Conservation (phyloP, 2,888 invertebrate species). For the Nemurella pictetii region DNA sequence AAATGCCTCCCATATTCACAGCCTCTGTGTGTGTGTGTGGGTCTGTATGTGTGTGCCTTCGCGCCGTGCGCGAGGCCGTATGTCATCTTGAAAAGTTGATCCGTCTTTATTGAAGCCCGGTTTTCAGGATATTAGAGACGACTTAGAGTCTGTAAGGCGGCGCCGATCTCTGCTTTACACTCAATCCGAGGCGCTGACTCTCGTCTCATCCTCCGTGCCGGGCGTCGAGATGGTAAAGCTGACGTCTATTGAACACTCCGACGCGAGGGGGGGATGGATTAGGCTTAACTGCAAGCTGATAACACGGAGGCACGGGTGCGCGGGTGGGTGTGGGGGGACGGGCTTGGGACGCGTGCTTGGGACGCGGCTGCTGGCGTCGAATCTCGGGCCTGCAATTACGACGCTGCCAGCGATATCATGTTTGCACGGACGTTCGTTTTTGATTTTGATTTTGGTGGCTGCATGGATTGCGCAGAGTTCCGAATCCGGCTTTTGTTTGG, state of each 20-base stretch:
- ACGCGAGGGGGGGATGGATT: not conserved
- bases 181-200: constrained; percentile 22
- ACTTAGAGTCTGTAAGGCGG: constrained; percentile 20
- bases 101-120: constrained; percentile 27
- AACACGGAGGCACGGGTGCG: too few species aligned
- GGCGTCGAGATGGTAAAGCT: not conserved
- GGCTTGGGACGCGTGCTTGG: too few species aligned
- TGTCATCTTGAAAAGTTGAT: constrained; percentile 27
- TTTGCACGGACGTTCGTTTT: too few species aligned
- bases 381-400: not conserved
- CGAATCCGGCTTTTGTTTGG: too few species aligned
- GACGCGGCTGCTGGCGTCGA: not conserved
- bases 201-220: not conserved
- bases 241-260: constrained; percentile 18
- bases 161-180: constrained; percentile 21
- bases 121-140: constrained; percentile 28
- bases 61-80: not conserved
- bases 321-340: too few species aligned
- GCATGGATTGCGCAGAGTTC: not conserved
- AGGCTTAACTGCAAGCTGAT: not conserved
- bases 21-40: too few species aligned
- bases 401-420: not conserved
- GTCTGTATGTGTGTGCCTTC: not conserved
- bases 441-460: not conserved
- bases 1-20: not conserved